Base-by-base conservation (phyloP, 2,888 invertebrate genomes). In the Creontiades dilutus region DNA sequence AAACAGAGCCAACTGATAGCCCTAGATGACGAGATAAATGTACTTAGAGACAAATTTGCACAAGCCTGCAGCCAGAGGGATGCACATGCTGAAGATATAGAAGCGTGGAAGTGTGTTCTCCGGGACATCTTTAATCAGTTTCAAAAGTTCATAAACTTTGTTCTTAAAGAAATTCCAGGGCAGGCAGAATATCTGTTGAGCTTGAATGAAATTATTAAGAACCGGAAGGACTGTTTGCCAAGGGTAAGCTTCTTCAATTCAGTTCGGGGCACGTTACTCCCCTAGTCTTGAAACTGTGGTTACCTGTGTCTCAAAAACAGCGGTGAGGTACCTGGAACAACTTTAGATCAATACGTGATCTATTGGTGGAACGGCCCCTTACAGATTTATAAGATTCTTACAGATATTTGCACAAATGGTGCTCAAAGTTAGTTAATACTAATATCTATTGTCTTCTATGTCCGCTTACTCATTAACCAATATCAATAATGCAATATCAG, bases 71-170 rank as follows among this genome's bases (percentile, higher is more conserved):
- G 37, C 23, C 75, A 90, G 27, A 89, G 86, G 47, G 90, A 89
- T n/a, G 61, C 52, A 9, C n/a, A 48, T 47, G 48, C 47, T 2
- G 52, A 75, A 19, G 89, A 90, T 27, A 57, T 82, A 23, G 86
- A 88, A 55, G 82, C 91, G 14, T 91, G 91, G 91, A 84, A 89
- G 28, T 91, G 84, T 37, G 55, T 89, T 14, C 75, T 91, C 0
- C 76, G 75, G 19, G 91, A 91, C 61, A 19, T 91, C 7, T 87
- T 91, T n/a, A 92, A 92, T 23, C 93, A 94, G 91, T 94, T 94
- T 92, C 94, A 94, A 91, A 94, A 94, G 91, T 94, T 94, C 91
- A 94, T 94, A 55, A 93, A 94, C 92, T 94, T 93, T 91, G 93
- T 93, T 7, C 92, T 94, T 57, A 92, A 93, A 61, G 93, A 94